Evolutionary conservation across 2,888 invertebrate species (phyloP), one percentile per base, ranked within the genome.

Genomic region (Cheilosia soror): DNA sequence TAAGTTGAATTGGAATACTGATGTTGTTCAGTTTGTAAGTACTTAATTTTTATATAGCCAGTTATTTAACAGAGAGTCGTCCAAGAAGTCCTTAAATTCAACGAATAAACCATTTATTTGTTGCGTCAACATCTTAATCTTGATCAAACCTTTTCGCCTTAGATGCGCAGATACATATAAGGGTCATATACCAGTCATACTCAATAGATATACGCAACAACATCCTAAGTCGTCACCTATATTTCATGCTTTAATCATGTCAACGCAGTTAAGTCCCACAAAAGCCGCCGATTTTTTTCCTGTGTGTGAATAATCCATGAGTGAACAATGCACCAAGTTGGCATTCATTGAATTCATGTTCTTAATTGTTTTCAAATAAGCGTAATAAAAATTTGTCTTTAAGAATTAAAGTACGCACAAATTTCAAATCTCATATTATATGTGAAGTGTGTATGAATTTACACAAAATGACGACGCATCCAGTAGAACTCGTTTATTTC

Each of bases 271-370:
- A 44, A 47, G 31, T 5, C 25, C n/a, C 13, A 20, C n/a, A 40
- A 29, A 40, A 40, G 20, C 20, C 15, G 55, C 57, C 37, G 49
- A 65, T 71, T 42, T 37, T 37, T 11, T 37, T 37, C 37, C 37
- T 80, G 69, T 71, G 80, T 75, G 66, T 80, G 60, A 79, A 75
- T 76, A 76, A 84, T 84, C 75, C 66, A 0, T 20, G n/a, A n/a
- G 25, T 15, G 55, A 49, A 71, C 71, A 84, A 60, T 75, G 73
- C 68, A 58, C 11, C 11, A 40, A 33, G 27, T 71, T 13, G 20
- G 13, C 33, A 15, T 69, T 27, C 55, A 55, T 78, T 62, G 51
- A 73, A 73, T 62, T 62, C 73, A 47, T 20, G 33, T 33, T 29
- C 72, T 47, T 62, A 63, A 57, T 71, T 81, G 47, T 77, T 63